A percentile compares a stretch with the other conserved stretches of the same genome.
These are phyloP conservation scores for Acanthochromis polyacanthus DNA, from an alignment of 2,113 vertebrate genomes.

Conservation along the genomic window DNA sequence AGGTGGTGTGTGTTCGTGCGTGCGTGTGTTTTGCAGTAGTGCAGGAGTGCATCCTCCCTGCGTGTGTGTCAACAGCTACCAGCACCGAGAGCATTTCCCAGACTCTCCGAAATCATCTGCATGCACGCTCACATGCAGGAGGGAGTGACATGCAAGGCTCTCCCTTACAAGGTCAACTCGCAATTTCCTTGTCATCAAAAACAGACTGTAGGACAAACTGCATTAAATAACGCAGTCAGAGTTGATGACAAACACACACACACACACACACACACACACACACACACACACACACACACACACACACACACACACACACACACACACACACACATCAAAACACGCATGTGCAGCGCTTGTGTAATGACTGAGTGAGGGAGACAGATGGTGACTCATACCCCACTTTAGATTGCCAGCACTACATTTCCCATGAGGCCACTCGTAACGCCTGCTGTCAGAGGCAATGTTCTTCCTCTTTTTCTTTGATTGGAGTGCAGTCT, in stretches of 20 bases:
- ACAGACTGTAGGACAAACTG: slow-evolving; percentile 36
- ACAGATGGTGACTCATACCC: slow-evolving; percentile 82
- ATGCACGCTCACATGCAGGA: slow-evolving; percentile 10
- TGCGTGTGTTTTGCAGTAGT: slow-evolving; percentile 38
- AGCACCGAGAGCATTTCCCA: slow-evolving; percentile 12
- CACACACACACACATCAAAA: slow-evolving; percentile 28
- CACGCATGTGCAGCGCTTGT: slow-evolving; percentile 52
- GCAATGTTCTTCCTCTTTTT: slow-evolving; percentile 80
- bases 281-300: slow-evolving; percentile 40
- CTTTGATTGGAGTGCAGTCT: slow-evolving; percentile 73
- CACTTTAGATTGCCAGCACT: slow-evolving; percentile 78
- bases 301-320: slow-evolving; percentile 40
- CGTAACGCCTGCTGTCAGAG: slow-evolving; percentile 77
- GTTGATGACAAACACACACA: slow-evolving; percentile 28
- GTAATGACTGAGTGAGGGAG: slow-evolving; percentile 67
- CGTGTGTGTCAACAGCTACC: slow-evolving; percentile 34
- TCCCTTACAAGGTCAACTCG: slow-evolving; percentile 69
- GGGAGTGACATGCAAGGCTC: slow-evolving; percentile 30
- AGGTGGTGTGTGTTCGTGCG: slow-evolving; percentile 44
- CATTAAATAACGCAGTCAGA: slow-evolving; percentile 36
- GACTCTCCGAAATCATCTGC: slow-evolving; percentile 27
- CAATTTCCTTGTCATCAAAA: slow-evolving; percentile 44
- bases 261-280: slow-evolving; percentile 40
- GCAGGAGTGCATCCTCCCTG: slow-evolving; percentile 11
- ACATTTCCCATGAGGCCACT: slow-evolving; percentile 84